Base-by-base conservation (phyloP, 2,797 vertebrate species). In the Hafferia zeledoni region DNA sequence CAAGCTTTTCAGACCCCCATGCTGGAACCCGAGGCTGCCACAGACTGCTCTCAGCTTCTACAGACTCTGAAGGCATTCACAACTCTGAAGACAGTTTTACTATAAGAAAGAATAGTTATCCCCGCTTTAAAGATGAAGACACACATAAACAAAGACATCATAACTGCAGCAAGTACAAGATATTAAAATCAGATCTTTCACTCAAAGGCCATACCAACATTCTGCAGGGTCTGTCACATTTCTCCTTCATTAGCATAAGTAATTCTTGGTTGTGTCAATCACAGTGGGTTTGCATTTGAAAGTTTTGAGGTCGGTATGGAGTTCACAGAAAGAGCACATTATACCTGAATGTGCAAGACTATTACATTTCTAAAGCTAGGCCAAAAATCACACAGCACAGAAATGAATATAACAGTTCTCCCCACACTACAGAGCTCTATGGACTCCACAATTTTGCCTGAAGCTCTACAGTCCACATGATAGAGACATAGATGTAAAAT, bases 201-300 rank as follows among this genome's bases (percentile, higher is more conserved):
- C 33, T 56, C 0, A 0, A 39, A 84, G 52, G 72, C 17, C 43
- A 17, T 6, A 7, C 6, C 1, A 1, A 3, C 16, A 4, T 2
- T 17, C n/a, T 47, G 15, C 37, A 39, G 17, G 14, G 23, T n/a
- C 68, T 67, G 35, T 9, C 76, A 35, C 31, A 31, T 31, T 35
- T 53, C 41, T 56, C 60, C 30, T 80, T 56, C 3, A 0, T 60
- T 65, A 46, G 20, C 61, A 39, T 13, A 59, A 71, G 71, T 56
- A 77, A 64, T 88, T 89, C 39, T 52, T 55, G 52, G 16, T 25
- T 37, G 4, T 37, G 31, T 65, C 72, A 55, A 20, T 64, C 53
- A 35, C 18, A 1, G 3, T 12, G 37, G 18, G 37, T 64, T 24
- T 9, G 50, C 44, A 46, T 9, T 55, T 65, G 25, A 80, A 75